Evolutionary conservation across 2,113 vertebrate genomes (phyloP), one percentile per base, ranked within the genome.

Genomic region (Scomber colias): DNA sequence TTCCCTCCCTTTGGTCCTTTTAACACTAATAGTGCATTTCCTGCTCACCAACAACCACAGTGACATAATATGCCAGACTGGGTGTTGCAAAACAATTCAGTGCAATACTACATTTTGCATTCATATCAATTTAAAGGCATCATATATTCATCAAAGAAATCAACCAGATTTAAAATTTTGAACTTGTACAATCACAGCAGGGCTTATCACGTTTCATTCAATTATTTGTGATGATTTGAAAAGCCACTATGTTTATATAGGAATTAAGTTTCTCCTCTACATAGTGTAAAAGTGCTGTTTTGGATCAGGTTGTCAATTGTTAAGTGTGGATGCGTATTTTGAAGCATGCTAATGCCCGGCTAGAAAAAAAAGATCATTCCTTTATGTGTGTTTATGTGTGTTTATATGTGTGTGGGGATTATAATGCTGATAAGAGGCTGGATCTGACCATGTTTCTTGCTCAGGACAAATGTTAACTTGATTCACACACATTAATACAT

Each of bases 11-110:
- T 53, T 80, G 70, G 53, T 61, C 71, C 71, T 17, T 55, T 60
- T 31, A 75, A 81, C 56, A 68, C 66, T 85, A 90, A 89, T 81
- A 86, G 81, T 81, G 77, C 79, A 90, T 91, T 91, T 92, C 89
- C 88, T 92, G 82, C 79, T 83, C 65, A 77, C 81, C 19, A 87
- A 85, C 86, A 86, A 66, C 59, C 70, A 73, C 81, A 90, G 65
- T 79, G 63, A 86, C 57, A 45, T 53, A 40, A 64, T 68, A 60
- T 67, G 63, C 2, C 0, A 44, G 74, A 53, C 7, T 4, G 30
- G 19, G 62, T 30, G 51, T 48, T 60, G 46, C 45, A 68, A 56
- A 35, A 81, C 44, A 54, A 17, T 40, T 82, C 45, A 81, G 74
- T 80, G 74, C 79, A 67, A 71, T 75, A 27, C 46, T 46, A 59